Evolutionary conservation across 1,140 invertebrate species (phyloP), one percentile per base, ranked within the genome.

Genomic region (Drosophila auraria): DNA sequence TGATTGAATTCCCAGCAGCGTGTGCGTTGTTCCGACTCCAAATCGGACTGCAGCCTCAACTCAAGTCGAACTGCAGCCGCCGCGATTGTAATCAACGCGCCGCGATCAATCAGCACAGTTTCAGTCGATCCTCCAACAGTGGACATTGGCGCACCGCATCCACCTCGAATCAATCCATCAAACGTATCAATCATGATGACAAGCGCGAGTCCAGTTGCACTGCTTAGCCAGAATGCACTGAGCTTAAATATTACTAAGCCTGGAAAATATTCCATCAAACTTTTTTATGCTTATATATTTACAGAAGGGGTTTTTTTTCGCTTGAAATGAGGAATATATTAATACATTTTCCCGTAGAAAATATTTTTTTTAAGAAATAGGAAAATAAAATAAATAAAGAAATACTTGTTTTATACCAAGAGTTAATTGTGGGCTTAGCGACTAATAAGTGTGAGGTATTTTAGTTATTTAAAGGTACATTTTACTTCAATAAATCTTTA

Each of bases 181-280:
- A 92, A 91, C 90, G 91, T 87, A 92, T 92, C 91, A 92, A 92
- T 92, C 91, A 92, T 78, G 90, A 92, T 92, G 91, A 92, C 91
- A 92, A 87, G 62, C 74, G 45, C 59, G 59, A 75, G 72, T 63
- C 58, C 63, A 64, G 49, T 57, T 30, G 38, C 42, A 47, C 57
- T 17, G 60, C 44, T 47, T 47, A 45, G 44, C n/a, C 27, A 2
- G 9, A 36, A 49, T 20, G 40, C 53, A 78, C 60, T 73, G 40
- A 20, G 38, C 23, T 45, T 62, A 36, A 33, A 40, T 25, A 2
- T 9, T 36, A 36, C 3, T 2, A 11, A 36, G 11, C 3, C 0
- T 11, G 3, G 33, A 36, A 36, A 36, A 36, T 14, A 30, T 64
- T 23, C 5, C 12, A 7, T 23, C 25, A 36, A 11, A 4, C 25